A percentile compares a stretch with the other conserved stretches of the same genome.
phyloP scores from a whole-genome alignment of 2,888 invertebrate species.

The Nephrotoma appendiculata region DNA sequence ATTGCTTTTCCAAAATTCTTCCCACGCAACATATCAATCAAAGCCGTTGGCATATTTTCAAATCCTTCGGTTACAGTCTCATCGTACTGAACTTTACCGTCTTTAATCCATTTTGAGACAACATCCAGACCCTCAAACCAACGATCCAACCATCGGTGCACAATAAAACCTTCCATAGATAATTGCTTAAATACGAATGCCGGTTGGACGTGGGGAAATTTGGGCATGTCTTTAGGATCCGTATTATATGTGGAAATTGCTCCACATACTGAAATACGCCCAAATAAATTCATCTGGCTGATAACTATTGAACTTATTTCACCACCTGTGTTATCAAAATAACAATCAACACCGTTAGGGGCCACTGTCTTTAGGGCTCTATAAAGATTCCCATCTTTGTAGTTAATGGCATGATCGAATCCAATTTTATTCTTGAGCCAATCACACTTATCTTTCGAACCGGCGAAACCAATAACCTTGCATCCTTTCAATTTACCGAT shows the following conservation, averaged over 20 bases:
- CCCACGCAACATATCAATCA: conserved; percentile 46
- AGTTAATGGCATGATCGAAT: conserved; percentile 56
- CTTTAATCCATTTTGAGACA: conserved; percentile 45
- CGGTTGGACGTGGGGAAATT: conserved; percentile 35
- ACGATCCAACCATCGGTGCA: conserved; percentile 39
- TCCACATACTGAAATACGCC: conserved; percentile 49
- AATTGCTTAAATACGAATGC: conserved; percentile 40
- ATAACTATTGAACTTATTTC: conserved; percentile 43
- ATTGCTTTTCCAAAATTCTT: conserved; percentile 58
- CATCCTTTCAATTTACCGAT: conserved; percentile 60
- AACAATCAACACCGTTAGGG: conserved; percentile 57
- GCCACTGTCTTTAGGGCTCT: conserved; percentile 43
- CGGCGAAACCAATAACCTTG: conserved; percentile 55
- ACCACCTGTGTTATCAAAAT: conserved; percentile 63
- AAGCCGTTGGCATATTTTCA: conserved; percentile 56
- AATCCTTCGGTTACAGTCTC: conserved; percentile 59
- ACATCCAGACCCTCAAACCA: conserved; percentile 48
- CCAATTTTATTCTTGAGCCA: conserved; percentile 50
- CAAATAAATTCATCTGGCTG: conserved; percentile 44
- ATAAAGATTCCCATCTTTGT: conserved; percentile 44
- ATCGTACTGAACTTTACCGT: conserved; percentile 52
- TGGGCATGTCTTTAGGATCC: conserved; percentile 19
- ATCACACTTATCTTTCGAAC: conserved; percentile 52
- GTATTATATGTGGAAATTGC: conserved; percentile 48
- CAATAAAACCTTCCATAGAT: conserved; percentile 40